A percentile compares a stretch with the other conserved stretches of the same genome.
phyloP scores from a whole-genome alignment of 2,797 vertebrate genomes.

The Oreochromis mossambicus region DNA sequence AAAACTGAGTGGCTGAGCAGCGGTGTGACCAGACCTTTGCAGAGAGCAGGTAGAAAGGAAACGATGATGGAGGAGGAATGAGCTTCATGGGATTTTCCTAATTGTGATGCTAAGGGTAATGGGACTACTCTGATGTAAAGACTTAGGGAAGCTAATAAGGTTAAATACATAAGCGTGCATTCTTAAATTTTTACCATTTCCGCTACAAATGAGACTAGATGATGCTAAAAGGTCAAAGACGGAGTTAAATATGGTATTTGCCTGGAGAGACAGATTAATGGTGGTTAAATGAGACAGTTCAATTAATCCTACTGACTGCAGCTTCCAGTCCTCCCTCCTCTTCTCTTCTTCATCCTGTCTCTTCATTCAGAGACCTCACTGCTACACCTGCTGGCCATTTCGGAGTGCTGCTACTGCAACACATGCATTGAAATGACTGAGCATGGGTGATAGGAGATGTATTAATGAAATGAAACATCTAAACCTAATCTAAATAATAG shows the following conservation, averaged over 20 bases:
- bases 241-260: constrained; percentile 7
- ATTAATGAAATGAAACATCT: constrained; percentile 21
- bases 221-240: constrained; percentile 17
- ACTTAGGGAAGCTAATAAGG: not conserved
- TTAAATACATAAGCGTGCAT: not conserved
- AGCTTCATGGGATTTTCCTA: not conserved
- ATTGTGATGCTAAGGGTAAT: not conserved
- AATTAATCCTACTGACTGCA: constrained; percentile 34
- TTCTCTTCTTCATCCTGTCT: constrained; percentile 3
- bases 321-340: constrained; percentile 5
- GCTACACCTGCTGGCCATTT: constrained; percentile 71
- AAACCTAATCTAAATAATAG: constrained; percentile 41
- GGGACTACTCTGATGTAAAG: not conserved
- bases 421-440: not conserved
- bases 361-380: constrained; percentile 52
- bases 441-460: not conserved
- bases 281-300: constrained; percentile 8
- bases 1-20: not conserved
- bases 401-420: constrained; percentile 33
- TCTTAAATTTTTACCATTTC: not conserved
- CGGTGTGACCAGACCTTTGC: not conserved
- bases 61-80: not conserved
- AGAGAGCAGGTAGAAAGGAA: not conserved
- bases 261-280: not conserved
- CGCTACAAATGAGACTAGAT: not conserved